phyloP scores from a whole-genome alignment of 2,888 invertebrate species.

The Pristionchus maxplancki region DNA sequence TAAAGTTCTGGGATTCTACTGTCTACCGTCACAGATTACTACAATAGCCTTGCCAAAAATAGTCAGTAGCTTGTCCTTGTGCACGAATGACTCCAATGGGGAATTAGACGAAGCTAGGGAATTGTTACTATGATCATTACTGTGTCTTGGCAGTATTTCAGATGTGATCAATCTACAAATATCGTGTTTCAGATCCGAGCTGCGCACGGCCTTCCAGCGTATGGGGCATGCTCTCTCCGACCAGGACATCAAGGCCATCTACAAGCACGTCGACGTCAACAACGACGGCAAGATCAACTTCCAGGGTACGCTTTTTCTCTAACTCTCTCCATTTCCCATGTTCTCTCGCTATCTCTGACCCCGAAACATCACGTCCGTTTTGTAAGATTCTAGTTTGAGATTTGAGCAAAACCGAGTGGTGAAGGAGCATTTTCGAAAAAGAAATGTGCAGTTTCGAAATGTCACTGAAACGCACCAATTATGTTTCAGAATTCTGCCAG shows the following conservation, averaged over 20 bases:
- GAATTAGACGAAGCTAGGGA: too few relatives aligned
- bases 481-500: slow-evolving; percentile 73
- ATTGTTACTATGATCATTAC: too few relatives aligned
- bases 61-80: too few relatives aligned
- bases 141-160: too few relatives aligned
- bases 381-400: not conserved
- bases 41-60: too few relatives aligned
- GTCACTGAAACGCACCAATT: not conserved
- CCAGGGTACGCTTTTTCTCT: slow-evolving; percentile 63
- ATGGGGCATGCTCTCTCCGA: slow-evolving; percentile 78
- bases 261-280: slow-evolving; percentile 79
- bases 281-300: slow-evolving; percentile 78
- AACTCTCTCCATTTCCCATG: not conserved
- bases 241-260: slow-evolving; percentile 77
- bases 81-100: too few relatives aligned
- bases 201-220: slow-evolving; percentile 78
- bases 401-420: not conserved
- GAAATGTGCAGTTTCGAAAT: not conserved
- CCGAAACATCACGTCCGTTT: not conserved
- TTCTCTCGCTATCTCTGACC: too few relatives aligned
- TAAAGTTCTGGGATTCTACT: not conserved
- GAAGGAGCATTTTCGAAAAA: too few relatives aligned
- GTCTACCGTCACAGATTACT: too few relatives aligned
- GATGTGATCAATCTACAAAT: too few relatives aligned
- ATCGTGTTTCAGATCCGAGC: slow-evolving; percentile 67